A percentile compares a stretch with the other conserved stretches of the same genome.
Evolutionary conservation across 2,797 vertebrate genomes (phyloP).

Genomic region (Halcyon badia): DNA sequence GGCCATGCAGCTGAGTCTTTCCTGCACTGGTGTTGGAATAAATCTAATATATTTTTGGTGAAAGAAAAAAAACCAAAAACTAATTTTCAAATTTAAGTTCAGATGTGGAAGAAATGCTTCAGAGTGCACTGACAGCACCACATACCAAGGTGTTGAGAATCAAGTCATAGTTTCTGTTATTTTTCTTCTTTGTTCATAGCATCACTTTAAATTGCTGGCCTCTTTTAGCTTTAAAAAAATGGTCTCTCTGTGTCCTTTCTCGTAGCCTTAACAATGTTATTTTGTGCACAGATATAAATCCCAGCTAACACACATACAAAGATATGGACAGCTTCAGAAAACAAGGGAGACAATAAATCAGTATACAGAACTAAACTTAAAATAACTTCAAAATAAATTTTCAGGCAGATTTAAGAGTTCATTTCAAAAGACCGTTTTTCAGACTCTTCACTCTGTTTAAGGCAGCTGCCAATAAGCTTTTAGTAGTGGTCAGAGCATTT

Average conservation of each 20-base stretch:
- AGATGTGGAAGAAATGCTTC: neutral
- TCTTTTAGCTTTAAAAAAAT: neutral
- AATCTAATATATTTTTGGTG: neutral
- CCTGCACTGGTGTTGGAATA: slow-evolving; percentile 70
- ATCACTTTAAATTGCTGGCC: neutral
- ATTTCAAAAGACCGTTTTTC: neutral
- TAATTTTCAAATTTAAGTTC: neutral
- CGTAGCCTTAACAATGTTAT: neutral
- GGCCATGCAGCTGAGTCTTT: slow-evolving; percentile 81
- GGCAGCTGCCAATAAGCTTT: neutral
- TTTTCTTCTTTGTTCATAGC: neutral
- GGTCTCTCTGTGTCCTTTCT: neutral
- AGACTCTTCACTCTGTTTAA: neutral
- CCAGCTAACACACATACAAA: neutral
- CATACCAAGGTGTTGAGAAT: neutral
- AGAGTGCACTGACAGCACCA: neutral
- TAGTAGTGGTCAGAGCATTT: neutral
- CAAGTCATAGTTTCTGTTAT: neutral
- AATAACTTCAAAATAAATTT: neutral
- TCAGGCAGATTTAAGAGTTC: neutral
- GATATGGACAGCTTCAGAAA: neutral
- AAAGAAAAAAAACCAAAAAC: neutral
- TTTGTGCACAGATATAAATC: neutral
- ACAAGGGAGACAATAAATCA: neutral
- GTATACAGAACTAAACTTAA: neutral